A percentile compares a stretch with the other conserved stretches of the same genome.
Conservation (phyloP, 2,797 vertebrate genomes). For the Premnoplex brunnescens region DNA sequence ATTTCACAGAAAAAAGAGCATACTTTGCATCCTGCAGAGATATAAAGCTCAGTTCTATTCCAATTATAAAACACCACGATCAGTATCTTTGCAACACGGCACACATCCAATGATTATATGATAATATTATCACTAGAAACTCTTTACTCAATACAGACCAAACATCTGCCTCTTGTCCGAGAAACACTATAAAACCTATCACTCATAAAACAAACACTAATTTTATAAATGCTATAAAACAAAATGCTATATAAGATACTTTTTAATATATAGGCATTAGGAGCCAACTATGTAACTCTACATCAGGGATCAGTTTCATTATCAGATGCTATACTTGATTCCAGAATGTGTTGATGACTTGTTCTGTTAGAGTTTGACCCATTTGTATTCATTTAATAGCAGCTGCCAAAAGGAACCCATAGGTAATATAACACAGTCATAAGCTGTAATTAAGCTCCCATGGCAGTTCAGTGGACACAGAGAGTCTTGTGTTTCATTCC, state of each 20-base stretch:
- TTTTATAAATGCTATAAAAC: not conserved
- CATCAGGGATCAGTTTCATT: not conserved
- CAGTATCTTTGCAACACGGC: not conserved
- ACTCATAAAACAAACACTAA: not conserved
- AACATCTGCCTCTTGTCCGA: not conserved
- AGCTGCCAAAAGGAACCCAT: not conserved
- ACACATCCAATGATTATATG: not conserved
- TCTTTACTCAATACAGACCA: not conserved
- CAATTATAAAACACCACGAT: not conserved
- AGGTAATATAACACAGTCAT: not conserved
- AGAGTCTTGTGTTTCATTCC: not conserved
- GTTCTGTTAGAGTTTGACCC: not conserved
- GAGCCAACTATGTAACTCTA: not conserved
- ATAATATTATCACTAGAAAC: not conserved
- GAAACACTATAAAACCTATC: not conserved
- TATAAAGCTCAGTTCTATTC: slow-evolving; percentile 11
- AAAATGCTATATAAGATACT: not conserved
- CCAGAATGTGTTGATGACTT: not conserved
- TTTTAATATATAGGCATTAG: not conserved
- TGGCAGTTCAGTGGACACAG: not conserved
- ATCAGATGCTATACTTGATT: not conserved
- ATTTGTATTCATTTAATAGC: not conserved
- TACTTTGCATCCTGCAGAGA: slow-evolving; percentile 46
- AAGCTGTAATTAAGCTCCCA: slow-evolving; percentile 11
- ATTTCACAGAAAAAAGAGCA: slow-evolving; percentile 9